A percentile compares a stretch with the other conserved stretches of the same genome.
Conservation (phyloP, 2,888 invertebrate species). For the Diogma glabrata region DNA sequence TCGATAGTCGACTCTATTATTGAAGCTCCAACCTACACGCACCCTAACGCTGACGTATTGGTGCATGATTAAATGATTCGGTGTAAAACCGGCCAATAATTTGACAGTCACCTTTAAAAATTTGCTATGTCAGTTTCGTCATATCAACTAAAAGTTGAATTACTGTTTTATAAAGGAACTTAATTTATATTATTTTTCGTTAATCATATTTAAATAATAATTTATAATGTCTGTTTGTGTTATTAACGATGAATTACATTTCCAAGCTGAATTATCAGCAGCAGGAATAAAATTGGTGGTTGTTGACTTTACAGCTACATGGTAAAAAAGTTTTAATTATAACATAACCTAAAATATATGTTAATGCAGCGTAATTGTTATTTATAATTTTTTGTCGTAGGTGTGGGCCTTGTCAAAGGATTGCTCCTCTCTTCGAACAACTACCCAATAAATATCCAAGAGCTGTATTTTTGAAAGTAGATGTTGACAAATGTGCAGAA, state of each 20-base stretch:
- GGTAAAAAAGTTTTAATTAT: conserved; percentile 42
- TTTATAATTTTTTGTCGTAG: conserved; percentile 37
- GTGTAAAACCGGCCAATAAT: no score
- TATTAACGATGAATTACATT: conserved; percentile 50
- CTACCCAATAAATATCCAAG: conserved; percentile 76
- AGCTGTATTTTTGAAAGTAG: conserved; percentile 83
- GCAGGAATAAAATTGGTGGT: conserved; percentile 84
- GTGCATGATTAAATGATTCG: no score
- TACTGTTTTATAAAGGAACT: no score
- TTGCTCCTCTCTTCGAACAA: conserved; percentile 86
- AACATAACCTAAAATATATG: not conserved
- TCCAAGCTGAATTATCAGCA: conserved; percentile 69
- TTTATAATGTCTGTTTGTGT: conserved; percentile 30
- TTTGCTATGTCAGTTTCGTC: no score
- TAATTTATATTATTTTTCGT: no score
- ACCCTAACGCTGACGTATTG: no score
- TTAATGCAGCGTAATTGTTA: not conserved
- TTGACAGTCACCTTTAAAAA: no score
- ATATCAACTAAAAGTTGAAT: no score
- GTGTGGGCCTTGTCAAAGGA: conserved; percentile 95
- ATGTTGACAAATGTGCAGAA: conserved; percentile 82
- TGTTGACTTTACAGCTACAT: conserved; percentile 89
- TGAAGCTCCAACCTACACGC: no score
- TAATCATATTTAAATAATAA: conserved; percentile 2
- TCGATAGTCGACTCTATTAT: no score